Base-by-base conservation (phyloP, 2,888 invertebrate species). In the Priocnemis perturbator region DNA sequence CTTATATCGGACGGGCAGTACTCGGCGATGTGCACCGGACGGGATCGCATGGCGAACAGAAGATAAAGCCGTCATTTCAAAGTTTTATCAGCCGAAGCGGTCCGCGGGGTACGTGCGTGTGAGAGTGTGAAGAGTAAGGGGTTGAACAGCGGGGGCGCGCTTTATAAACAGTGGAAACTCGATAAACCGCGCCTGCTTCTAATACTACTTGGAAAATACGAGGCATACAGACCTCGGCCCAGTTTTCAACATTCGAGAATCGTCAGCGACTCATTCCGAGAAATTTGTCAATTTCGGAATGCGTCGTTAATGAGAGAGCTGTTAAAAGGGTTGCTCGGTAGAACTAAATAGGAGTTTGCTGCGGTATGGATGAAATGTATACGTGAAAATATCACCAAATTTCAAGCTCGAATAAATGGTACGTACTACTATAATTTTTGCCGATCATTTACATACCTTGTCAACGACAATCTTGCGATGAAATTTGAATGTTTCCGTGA, bases 31-130 rank as follows among this genome's bases (percentile, higher is more conserved):
- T 67, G 71, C 63, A 67, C 81, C 45, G 52, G 48, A 60, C 69
- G 70, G 72, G 74, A 79, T 71, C 69, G 74, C 79, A 83, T 81
- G 67, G 66, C 64, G 72, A 68, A 79, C 65, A 70, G 74, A 81
- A 81, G 77, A 83, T 76, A 81, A 82, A 83, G 83, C 85, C 81
- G 81, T 85, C 86, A 85, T 81, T 78, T 76, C 75, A 62, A 74
- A 83, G 79, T 82, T 81, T 81, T 80, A 83, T 82, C 81, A 57
- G 37, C 37, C 37, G 37, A 9, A 9, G 14, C 37, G 1, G 37
- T 11, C 37, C 37, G 11, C 67, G 62, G 72, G 64, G 62, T 73
- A 64, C 26, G 26, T 4, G 47, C 59, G 67, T 66, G 67, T 63
- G 17, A 64, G 70, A 59, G 65, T 70, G 71, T 66, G 59, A 69